These are phyloP conservation scores for Pseudomyrmex flavicornis DNA, from an alignment of 1,140 invertebrate genomes.

Conservation along the genomic window DNA sequence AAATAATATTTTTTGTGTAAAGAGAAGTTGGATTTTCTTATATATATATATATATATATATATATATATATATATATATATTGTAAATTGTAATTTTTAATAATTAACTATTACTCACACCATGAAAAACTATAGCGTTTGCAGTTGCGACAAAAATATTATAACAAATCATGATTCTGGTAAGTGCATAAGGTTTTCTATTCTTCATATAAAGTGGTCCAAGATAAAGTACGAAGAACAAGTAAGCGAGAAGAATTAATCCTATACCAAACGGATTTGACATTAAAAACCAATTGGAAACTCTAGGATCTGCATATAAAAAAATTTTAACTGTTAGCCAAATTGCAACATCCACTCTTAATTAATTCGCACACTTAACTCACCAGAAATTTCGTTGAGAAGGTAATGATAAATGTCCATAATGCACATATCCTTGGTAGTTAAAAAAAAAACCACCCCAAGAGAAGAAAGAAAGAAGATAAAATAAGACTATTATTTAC, in stretches of 20 bases:
- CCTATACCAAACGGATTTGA: slow-evolving; percentile 86
- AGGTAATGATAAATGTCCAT: slow-evolving; percentile 77
- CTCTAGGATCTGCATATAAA: slow-evolving; percentile 89
- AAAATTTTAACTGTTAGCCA: no score
- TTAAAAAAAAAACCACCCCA: slow-evolving; percentile 7
- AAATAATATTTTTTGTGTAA: no score
- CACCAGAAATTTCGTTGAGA: slow-evolving; percentile 79
- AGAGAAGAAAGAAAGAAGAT: no score
- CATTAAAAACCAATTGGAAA: slow-evolving; percentile 92
- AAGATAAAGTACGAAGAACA: slow-evolving; percentile 86
- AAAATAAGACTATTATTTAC: no score
- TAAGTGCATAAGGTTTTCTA: slow-evolving; percentile 86
- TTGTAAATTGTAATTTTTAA: neutral
- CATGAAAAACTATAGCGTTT: slow-evolving; percentile 84
- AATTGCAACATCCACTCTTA: neutral
- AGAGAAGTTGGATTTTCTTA: no score
- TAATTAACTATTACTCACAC: slow-evolving; percentile 77
- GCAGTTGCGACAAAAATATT: slow-evolving; percentile 86
- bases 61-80: no score
- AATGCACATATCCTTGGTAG: slow-evolving; percentile 74
- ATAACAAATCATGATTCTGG: slow-evolving; percentile 86
- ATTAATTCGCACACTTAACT: slow-evolving; percentile 45
- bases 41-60: no score
- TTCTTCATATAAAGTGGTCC: slow-evolving; percentile 88
- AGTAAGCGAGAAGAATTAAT: slow-evolving; percentile 85